Conservation (phyloP, 2,888 invertebrate genomes). For the Eupeodes luniger region DNA sequence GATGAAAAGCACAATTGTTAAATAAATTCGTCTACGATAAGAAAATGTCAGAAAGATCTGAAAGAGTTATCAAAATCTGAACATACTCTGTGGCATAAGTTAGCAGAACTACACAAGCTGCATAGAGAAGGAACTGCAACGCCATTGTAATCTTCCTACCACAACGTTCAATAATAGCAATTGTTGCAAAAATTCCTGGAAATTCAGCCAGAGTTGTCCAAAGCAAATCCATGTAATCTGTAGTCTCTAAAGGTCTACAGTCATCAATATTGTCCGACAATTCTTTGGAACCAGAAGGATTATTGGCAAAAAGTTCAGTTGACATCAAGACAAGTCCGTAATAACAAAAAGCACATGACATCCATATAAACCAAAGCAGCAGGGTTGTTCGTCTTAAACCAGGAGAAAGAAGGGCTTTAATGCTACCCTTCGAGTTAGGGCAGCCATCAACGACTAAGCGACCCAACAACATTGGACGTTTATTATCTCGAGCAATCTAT, state of each 20-base stretch:
- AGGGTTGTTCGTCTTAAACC: constrained; percentile 93
- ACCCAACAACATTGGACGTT: constrained; percentile 94
- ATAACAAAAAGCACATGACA: constrained; percentile 97
- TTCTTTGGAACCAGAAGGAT: constrained; percentile 77
- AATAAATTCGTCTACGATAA: constrained; percentile 87
- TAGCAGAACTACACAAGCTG: constrained; percentile 90
- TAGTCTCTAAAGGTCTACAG: constrained; percentile 90
- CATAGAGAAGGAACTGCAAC: constrained; percentile 94
- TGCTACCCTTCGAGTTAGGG: constrained; percentile 86
- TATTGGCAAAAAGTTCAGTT: constrained; percentile 90
- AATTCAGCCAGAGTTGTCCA: constrained; percentile 98
- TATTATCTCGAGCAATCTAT: constrained; percentile 93
- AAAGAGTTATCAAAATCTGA: neutral
- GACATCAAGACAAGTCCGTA: constrained; percentile 98
- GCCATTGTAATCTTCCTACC: constrained; percentile 97
- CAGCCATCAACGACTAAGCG: constrained; percentile 92
- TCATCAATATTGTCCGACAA: constrained; percentile 84
- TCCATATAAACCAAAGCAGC: constrained; percentile 97
- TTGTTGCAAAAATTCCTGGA: constrained; percentile 95
- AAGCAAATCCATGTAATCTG: constrained; percentile 95
- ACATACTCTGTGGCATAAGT: constrained; percentile 88
- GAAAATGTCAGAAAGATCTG: constrained; percentile 55
- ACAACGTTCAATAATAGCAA: constrained; percentile 94
- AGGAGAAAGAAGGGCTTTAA: constrained; percentile 90
- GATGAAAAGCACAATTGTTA: constrained; percentile 93